phyloP scores from a whole-genome alignment of 2,113 vertebrate species.

The Rhineura floridana region DNA sequence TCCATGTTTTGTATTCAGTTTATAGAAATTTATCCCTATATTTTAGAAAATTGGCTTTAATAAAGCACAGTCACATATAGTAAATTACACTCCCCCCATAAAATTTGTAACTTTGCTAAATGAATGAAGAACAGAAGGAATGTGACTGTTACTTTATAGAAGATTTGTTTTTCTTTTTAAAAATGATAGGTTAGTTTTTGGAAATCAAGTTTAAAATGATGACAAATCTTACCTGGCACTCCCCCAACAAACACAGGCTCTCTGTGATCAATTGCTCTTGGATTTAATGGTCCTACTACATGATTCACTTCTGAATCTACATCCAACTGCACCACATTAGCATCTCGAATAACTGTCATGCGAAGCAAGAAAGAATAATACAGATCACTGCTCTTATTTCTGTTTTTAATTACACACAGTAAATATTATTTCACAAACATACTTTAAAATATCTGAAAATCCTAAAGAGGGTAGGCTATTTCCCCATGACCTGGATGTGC shows the following conservation, averaged over 20 bases:
- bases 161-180: not conserved
- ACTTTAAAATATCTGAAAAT: not conserved
- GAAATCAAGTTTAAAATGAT: not conserved
- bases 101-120: not conserved
- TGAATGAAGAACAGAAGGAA: not conserved
- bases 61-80: no score
- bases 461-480: not conserved
- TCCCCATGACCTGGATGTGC: not conserved
- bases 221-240: conserved; percentile 83
- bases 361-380: conserved; percentile 43
- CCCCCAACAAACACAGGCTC: conserved; percentile 92
- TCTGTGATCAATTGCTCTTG: conserved; percentile 72
- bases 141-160: not conserved
- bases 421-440: not conserved
- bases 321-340: conserved; percentile 88
- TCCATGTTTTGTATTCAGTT: conserved; percentile 31
- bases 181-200: conserved; percentile 2
- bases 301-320: conserved; percentile 93
- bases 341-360: conserved; percentile 87
- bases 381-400: not conserved
- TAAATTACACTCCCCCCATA: not conserved
- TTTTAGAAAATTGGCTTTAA: no score
- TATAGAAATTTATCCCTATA: no score
- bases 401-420: not conserved
- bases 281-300: conserved; percentile 84